These are phyloP conservation scores for Takifugu bimaculatus DNA, from an alignment of 2,113 vertebrate genomes.

Conservation along the genomic window DNA sequence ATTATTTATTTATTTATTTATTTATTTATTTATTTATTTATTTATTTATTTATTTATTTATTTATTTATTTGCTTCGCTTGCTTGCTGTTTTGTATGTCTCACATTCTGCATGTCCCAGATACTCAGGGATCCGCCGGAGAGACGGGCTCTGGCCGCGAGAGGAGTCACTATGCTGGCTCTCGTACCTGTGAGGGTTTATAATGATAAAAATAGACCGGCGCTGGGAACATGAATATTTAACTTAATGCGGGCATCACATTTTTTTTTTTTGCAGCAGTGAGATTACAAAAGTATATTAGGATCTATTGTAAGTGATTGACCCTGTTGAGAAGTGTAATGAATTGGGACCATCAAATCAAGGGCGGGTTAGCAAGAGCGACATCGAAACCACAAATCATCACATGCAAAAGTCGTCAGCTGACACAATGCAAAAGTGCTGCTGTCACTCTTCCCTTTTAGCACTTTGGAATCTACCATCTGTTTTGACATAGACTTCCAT, in stretches of 20 bases:
- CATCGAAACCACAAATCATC: conserved; percentile 12
- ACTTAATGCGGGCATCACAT: conserved; percentile 68
- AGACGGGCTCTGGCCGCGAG: conserved; percentile 56
- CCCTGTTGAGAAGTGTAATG: conserved; percentile 26
- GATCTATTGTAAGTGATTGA: conserved; percentile 23
- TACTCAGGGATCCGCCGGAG: conserved; percentile 41
- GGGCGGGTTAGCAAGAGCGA: conserved; percentile 29
- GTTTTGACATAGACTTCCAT: neutral
- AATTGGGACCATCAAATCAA: conserved; percentile 38
- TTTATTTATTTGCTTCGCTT: conserved; percentile 3
- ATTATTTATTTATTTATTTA: too few species aligned
- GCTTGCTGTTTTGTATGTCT: conserved; percentile 12
- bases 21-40: too few species aligned
- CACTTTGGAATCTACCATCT: conserved; percentile 1
- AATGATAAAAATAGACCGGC: conserved; percentile 70
- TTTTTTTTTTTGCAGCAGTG: conserved; percentile 4
- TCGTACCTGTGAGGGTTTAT: conserved; percentile 62
- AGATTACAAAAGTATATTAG: conserved; percentile 23
- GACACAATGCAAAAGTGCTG: conserved; percentile 20
- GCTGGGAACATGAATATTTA: conserved; percentile 72
- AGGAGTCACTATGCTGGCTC: conserved; percentile 55
- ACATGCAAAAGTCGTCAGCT: conserved; percentile 18
- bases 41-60: too few species aligned
- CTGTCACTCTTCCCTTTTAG: conserved; percentile 1
- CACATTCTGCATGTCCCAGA: conserved; percentile 25